Evolutionary conservation across 2,113 vertebrate genomes (phyloP), one percentile per base, ranked within the genome.

Genomic region (Paradisaea rubra): DNA sequence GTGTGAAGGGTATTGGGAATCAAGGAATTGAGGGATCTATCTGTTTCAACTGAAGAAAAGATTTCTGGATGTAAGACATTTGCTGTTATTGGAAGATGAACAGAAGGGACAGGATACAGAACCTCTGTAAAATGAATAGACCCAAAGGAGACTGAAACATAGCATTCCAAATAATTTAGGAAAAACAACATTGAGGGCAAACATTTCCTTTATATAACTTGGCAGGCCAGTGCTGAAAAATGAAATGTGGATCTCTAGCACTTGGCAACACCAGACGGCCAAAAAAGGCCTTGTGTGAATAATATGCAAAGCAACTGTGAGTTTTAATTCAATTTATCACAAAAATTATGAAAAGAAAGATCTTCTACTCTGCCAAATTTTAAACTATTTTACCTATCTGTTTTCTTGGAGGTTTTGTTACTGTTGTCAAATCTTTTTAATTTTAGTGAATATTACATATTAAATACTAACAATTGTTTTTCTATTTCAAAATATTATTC

Each of bases 201-300:
- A 95, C 82, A 71, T 86, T 91, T 94, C 80, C 56, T 94, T 95
- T 94, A 95, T 86, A 90, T 94, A 93, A 96, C 83, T 96, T 96
- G 94, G 94, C 94, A 91, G 31, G 44, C 33, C 50, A 91, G 47
- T 8, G 20, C 59, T 88, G 56, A 90, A 90, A 96, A 93, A 69
- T 47, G 30, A 93, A 93, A 94, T 68, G 52, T 74, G 44, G 88
- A 78, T 95, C 72, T 88, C 71, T 81, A 72, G 57, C 52, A 83
- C 57, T 81, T 81, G 53, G 76, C 85, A 95, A 86, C 4, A 78
- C 60, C 35, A 81, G 50, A 93, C 65, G 68, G 68, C 22, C 68
- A 94, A 60, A 76, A 93, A 86, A 27, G 31, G 28, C 44, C 88
- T 81, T 68, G 15, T 74, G 70, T 74, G 90, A 94, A 84, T 88